A percentile compares a stretch with the other conserved stretches of the same genome.
phyloP scores from a whole-genome alignment of 2,888 invertebrate species.

The Epirrita christyi region DNA sequence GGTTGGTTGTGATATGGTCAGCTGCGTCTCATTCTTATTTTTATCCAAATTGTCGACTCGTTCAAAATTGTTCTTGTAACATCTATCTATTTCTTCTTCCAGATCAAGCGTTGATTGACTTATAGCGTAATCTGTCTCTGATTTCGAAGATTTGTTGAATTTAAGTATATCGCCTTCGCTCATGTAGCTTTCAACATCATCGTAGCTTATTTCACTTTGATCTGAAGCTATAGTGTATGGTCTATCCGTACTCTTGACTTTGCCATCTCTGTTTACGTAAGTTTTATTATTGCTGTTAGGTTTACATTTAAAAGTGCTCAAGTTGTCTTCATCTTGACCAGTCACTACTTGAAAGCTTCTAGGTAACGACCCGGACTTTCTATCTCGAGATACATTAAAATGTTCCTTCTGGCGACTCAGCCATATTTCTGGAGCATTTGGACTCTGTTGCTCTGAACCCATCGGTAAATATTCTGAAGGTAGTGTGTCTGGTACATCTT shows the following conservation, averaged over 20 bases:
- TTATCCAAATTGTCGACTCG: slow-evolving; percentile 62
- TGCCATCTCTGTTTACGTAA: slow-evolving; percentile 85
- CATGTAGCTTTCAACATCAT: slow-evolving; percentile 87
- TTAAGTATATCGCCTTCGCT: slow-evolving; percentile 74
- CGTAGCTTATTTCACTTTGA: slow-evolving; percentile 87
- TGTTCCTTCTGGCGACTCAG: slow-evolving; percentile 88
- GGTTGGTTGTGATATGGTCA: slow-evolving; percentile 71
- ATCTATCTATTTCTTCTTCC: slow-evolving; percentile 80
- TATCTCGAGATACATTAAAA: slow-evolving; percentile 86
- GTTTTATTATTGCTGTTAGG: slow-evolving; percentile 76
- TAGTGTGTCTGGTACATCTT: slow-evolving; percentile 57
- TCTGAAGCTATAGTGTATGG: slow-evolving; percentile 90
- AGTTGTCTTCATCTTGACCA: slow-evolving; percentile 75
- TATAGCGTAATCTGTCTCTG: slow-evolving; percentile 63
- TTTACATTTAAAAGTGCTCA: slow-evolving; percentile 73
- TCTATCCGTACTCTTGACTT: slow-evolving; percentile 86
- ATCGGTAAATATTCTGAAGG: slow-evolving; percentile 77
- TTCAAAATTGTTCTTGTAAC: slow-evolving; percentile 79
- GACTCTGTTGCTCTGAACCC: slow-evolving; percentile 77
- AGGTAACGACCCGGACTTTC: slow-evolving; percentile 91
- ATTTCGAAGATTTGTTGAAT: slow-evolving; percentile 68
- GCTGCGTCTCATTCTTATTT: slow-evolving; percentile 65
- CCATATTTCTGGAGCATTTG: slow-evolving; percentile 89
- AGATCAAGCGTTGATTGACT: slow-evolving; percentile 79
- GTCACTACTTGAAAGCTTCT: slow-evolving; percentile 90